phyloP scores from a whole-genome alignment of 2,113 vertebrate genomes.

The Lepus americanus region DNA sequence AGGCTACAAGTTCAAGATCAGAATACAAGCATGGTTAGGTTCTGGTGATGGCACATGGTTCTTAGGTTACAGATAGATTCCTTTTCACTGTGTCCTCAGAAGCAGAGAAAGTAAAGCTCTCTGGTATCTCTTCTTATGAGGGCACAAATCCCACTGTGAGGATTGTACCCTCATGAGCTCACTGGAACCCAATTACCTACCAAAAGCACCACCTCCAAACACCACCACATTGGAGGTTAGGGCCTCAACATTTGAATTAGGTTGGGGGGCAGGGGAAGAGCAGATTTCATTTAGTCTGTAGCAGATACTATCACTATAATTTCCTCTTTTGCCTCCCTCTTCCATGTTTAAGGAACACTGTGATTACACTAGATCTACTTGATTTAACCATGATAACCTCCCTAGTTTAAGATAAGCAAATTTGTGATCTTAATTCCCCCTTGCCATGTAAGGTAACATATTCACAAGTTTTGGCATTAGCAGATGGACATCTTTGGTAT shows the following conservation, averaged over 20 bases:
- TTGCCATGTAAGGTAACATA: neutral
- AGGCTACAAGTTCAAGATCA: neutral
- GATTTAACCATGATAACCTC: neutral
- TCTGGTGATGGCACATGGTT: neutral
- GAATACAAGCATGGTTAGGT: neutral
- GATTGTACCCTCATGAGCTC: neutral
- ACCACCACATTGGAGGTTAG: neutral
- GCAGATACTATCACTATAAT: neutral
- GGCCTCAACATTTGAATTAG: neutral
- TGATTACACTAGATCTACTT: neutral
- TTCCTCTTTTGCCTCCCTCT: neutral
- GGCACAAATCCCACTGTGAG: neutral
- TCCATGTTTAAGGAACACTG: neutral
- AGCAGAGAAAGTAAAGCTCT: neutral
- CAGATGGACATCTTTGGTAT: neutral
- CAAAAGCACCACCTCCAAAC: neutral
- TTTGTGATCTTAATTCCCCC: neutral
- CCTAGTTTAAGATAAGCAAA: neutral
- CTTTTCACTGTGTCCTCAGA: neutral
- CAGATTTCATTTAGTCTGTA: neutral
- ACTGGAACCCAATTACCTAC: neutral
- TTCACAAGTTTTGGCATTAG: neutral
- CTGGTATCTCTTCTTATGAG: neutral
- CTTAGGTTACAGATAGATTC: neutral
- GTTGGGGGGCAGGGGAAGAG: neutral